Base-by-base conservation (phyloP, 2,113 vertebrate species). In the Sceloporus tristichus region DNA sequence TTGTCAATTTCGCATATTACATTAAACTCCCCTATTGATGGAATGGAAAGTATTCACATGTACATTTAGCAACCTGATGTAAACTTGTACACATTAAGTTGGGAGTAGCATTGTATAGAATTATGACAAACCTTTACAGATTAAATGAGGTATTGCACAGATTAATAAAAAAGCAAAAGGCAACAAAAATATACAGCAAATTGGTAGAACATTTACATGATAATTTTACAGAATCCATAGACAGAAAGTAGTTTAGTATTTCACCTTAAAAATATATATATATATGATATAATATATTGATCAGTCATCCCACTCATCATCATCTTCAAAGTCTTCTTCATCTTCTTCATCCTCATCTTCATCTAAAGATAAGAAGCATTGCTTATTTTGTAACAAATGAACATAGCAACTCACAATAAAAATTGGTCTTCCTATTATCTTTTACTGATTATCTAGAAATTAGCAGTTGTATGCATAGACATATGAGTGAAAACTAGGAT, bases 261-360 rank as follows among this genome's bases (percentile, higher is more conserved):
- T 96, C 96, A 97, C 96, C 96, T 97, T 97, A 97, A 97, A 97
- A 97, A 97, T 89, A 97, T 76, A 97, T 96, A 97, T 96, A 97
- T 96, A 97, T 96, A 95, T 94, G 94, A 96, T 94, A 94, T 94
- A 93, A 85, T 75, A 90, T 92, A 92, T 79, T 85, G 93, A 92
- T 98, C 98, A 99, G 97, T 99, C 99, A 83, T 99, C 99, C 99
- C 99, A 99, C 96, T 99, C 98, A 1, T 99, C 99, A n/a, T 99
- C 98, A 40, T 99, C 99, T 87, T 99, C 99, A 95, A 99, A 99
- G 95, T 99, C 99, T 96, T 99, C 98, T 13, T 99, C 98, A 0
- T 99, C 99, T 0, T 99, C 98, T 81, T 99, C 99, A 95, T 99
- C 98, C 88, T 99, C 98, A 95, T 99, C 99, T 96, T 99, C 98